phyloP scores from a whole-genome alignment of 2,888 invertebrate species.

The Ochropleura leucogaster region DNA sequence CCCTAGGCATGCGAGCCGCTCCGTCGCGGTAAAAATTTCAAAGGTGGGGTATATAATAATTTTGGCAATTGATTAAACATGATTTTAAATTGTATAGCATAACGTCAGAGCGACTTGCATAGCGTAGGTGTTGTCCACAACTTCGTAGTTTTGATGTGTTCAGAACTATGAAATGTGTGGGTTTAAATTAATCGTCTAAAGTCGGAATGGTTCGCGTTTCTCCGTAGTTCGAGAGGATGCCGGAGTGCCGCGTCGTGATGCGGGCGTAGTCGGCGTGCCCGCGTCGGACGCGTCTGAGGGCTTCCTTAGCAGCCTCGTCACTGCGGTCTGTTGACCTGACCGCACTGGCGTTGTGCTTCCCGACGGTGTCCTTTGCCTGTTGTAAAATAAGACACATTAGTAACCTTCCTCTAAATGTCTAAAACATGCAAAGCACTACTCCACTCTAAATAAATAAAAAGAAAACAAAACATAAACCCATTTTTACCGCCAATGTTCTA shows the following conservation, averaged over 20 bases:
- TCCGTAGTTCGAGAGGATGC: slow-evolving; percentile 87
- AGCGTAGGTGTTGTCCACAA: slow-evolving; percentile 65
- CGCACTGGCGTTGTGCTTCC: slow-evolving; percentile 94
- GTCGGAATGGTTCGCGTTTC: slow-evolving; percentile 94
- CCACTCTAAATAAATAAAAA: slow-evolving; percentile 51
- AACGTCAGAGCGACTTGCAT: slow-evolving; percentile 77
- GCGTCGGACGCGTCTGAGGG: slow-evolving; percentile 93
- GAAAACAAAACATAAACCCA: slow-evolving; percentile 52
- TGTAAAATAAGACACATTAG: slow-evolving; percentile 55
- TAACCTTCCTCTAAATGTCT: slow-evolving; percentile 23
- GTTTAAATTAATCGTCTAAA: slow-evolving; percentile 87
- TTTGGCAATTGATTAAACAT: slow-evolving; percentile 67
- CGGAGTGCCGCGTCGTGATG: slow-evolving; percentile 83
- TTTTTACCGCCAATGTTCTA: slow-evolving; percentile 58
- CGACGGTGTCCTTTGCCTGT: slow-evolving; percentile 94
- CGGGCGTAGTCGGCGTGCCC: slow-evolving; percentile 87
- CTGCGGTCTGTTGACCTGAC: slow-evolving; percentile 91
- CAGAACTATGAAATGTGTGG: slow-evolving; percentile 54
- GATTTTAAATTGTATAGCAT: slow-evolving; percentile 62
- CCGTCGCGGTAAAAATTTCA: slow-evolving; percentile 63
- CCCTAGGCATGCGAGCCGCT: slow-evolving; percentile 75
- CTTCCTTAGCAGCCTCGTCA: slow-evolving; percentile 92
- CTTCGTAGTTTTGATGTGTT: slow-evolving; percentile 57
- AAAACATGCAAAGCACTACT: slow-evolving; percentile 68
- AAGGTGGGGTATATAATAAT: slow-evolving; percentile 65